Base-by-base conservation (phyloP, 2,113 vertebrate genomes). In the Percopsis transmontana region DNA sequence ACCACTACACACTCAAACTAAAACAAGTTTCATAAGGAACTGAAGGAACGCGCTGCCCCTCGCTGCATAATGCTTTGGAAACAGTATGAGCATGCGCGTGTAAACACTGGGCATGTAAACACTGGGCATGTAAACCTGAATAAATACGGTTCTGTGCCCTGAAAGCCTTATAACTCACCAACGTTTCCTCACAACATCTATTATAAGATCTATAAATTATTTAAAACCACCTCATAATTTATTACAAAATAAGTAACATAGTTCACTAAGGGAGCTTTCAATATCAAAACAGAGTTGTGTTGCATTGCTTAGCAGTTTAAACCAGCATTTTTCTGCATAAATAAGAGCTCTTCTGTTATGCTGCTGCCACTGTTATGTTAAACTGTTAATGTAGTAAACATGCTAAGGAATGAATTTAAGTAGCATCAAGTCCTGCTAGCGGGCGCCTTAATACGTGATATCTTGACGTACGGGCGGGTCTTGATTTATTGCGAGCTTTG, bases 151-250 rank as follows among this genome's bases (percentile, higher is more conserved):
- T 33, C 8, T 33, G 27, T 33, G 27, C 27, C 64, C 20, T 45
- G 42, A 14, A 19, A 44, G 44, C 39, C 16, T 21, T 16, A 24
- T 19, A 44, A 42, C 42, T 41, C 23, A 9, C 24, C 44, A 20
- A 19, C 40, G 57, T n/a, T n/a, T n/a, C n/a, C n/a, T n/a, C n/a
- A 33, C 12, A 24, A 20, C 3, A 27, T 76, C 65, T 45, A 66
- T 13, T 63, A 33, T 70, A 60, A 8, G 24, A 65, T 74, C 20
- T 23, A 67, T 80, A 0, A 70, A 82, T 84, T 71, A 80, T 85
- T 85, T 27, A 82, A 74, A 75, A 47, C 24, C 14, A 13, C 39
- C 21, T 63, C n/a, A 45, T 68, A 65, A 72, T 62, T 65, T 73
- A 52, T 53, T n/a, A 70, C 65, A 71, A 64, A 74, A 39, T 38